A percentile compares a stretch with the other conserved stretches of the same genome.
phyloP scores from a whole-genome alignment of 2,113 vertebrate species.

The Ictalurus furcatus region DNA sequence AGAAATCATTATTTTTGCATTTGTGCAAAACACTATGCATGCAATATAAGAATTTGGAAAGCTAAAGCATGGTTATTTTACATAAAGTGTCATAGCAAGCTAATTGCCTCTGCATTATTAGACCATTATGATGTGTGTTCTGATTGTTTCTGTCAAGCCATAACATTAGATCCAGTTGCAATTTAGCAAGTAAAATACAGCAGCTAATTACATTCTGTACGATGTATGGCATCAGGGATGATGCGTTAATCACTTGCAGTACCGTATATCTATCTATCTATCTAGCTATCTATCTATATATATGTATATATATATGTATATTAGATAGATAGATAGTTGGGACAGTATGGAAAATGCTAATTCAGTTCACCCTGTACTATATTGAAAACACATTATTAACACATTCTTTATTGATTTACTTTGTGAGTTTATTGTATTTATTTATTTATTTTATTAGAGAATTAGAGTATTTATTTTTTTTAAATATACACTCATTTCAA shows the following conservation, averaged over 20 bases:
- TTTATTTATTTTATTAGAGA: too few species aligned
- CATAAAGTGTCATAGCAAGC: background rate
- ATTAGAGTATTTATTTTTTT: too few species aligned
- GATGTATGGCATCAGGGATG: constrained; percentile 2
- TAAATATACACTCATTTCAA: too few species aligned
- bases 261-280: background rate
- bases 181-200: background rate
- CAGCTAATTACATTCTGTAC: constrained; percentile 6
- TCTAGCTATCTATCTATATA: too few species aligned
- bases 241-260: background rate
- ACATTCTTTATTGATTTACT: too few species aligned
- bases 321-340: too few species aligned
- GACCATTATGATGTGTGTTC: constrained; percentile 39
- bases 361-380: too few species aligned
- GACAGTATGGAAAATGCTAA: too few species aligned
- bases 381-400: too few species aligned
- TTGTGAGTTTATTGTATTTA: too few species aligned
- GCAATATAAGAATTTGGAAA: background rate
- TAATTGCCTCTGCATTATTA: constrained; percentile 27
- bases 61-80: constrained; percentile 1
- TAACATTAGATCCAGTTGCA: background rate
- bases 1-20: background rate
- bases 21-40: background rate
- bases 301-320: too few species aligned
- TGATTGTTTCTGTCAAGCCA: constrained; percentile 39